Evolutionary conservation across 2,113 vertebrate genomes (phyloP), one percentile per base, ranked within the genome.

Genomic region (Neogobius melanostomus): DNA sequence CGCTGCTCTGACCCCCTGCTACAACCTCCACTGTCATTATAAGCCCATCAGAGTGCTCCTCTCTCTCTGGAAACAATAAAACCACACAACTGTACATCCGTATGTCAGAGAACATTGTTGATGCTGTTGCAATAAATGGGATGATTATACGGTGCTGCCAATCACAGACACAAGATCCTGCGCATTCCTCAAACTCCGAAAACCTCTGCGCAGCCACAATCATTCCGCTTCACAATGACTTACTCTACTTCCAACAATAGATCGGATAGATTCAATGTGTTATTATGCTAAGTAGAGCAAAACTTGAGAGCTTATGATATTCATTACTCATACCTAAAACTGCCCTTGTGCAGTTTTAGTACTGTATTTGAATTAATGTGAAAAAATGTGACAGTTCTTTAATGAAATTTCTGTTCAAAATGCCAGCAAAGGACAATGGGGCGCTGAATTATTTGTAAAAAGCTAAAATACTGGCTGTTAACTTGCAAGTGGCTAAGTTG

Each of bases 21-120:
- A 50, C 69, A 87, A 76, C 76, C 79, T 68, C 81, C 82, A 70
- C 79, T 74, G 66, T 72, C 82, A 84, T 89, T 88, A 88, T 67
- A 74, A 60, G 63, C 67, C 67, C 53, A 80, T 80, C 66, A 74
- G 57, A 42, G 56, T 66, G 63, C 3, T 2, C 44, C 75, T 79
- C n/a, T 67, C 80, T 69, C 78, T 69, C 36, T 73, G 70, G 72
- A 80, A 89, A 83, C 76, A 84, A 82, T 46, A 7, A 69, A 75
- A 78, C 76, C 82, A 70, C 74, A 78, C 48, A 60, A 59, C 8
- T 61, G 51, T 21, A 68, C 21, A 49, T 74, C 53, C 21, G 8
- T 70, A 42, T 56, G 59, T 51, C 64, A 16, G 12, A 8, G 60
- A 44, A 51, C 47, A 44, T 21, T 81, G 71, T 76, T 77, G 54